Evolutionary conservation across 2,888 invertebrate genomes (phyloP).

Genomic region (Antitype chi): DNA sequence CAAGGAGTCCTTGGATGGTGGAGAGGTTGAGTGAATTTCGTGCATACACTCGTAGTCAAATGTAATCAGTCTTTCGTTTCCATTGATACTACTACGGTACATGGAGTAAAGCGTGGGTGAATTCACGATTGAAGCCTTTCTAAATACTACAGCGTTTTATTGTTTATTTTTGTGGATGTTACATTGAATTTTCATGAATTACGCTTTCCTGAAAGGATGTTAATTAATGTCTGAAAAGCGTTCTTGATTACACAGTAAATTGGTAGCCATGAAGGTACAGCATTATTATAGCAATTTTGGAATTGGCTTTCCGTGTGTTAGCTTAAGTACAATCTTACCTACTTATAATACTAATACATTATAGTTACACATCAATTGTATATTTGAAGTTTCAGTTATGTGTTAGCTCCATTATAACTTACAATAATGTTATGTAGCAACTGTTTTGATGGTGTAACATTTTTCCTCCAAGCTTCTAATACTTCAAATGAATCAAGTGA

Average conservation of each 20-base stretch:
- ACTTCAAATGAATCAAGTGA: neutral
- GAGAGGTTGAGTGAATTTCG: constrained; percentile 16
- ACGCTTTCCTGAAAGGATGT: neutral
- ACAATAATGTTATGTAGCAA: neutral
- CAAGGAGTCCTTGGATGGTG: constrained; percentile 15
- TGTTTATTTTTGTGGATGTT: neutral
- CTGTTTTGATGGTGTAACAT: constrained; percentile 29
- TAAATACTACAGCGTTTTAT: constrained; percentile 1
- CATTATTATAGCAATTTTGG: neutral
- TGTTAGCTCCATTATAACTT: neutral
- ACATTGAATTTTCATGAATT: neutral
- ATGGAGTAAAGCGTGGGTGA: constrained; percentile 32
- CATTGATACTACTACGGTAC: constrained; percentile 19
- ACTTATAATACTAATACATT: too few relatives aligned
- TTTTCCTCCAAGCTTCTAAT: neutral
- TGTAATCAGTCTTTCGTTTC: constrained; percentile 26
- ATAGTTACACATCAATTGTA: neutral
- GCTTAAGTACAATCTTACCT: neutral
- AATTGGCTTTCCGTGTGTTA: neutral
- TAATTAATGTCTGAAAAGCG: constrained; percentile 10
- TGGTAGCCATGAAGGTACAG: neutral
- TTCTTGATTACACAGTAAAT: neutral
- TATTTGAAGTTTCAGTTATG: neutral
- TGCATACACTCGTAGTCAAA: constrained; percentile 15
- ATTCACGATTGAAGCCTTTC: constrained; percentile 4